These are phyloP conservation scores for Tenthredo notha DNA, from an alignment of 2,888 invertebrate genomes.

Conservation along the genomic window DNA sequence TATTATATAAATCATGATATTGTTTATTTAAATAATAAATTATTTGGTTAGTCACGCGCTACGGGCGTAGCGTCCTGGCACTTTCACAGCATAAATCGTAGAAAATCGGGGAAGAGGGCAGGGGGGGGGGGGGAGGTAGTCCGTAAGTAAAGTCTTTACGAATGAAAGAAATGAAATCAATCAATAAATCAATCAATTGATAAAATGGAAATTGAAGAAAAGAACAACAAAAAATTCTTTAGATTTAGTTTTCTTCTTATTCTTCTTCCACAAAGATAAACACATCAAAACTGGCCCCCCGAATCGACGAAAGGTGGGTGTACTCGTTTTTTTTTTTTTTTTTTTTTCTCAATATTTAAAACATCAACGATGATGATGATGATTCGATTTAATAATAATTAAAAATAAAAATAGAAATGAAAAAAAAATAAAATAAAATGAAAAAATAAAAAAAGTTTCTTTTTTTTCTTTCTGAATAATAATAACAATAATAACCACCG, in stretches of 20 bases:
- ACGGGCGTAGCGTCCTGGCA: slow-evolving; percentile 75
- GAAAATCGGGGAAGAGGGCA: background rate
- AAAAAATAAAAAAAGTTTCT: background rate
- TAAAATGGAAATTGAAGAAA: background rate
- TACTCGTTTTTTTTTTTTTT: slow-evolving; percentile 22
- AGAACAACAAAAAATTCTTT: background rate
- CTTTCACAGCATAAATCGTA: slow-evolving; percentile 62
- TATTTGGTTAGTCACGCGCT: slow-evolving; percentile 79
- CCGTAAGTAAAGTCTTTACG: background rate
- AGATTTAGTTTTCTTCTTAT: background rate
- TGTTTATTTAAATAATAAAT: slow-evolving; percentile 76
- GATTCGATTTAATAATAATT: background rate
- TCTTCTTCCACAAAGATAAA: background rate
- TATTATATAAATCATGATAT: slow-evolving; percentile 16
- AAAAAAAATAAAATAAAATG: background rate
- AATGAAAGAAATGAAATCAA: background rate
- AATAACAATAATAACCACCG: background rate
- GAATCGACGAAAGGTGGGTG: slow-evolving; percentile 45
- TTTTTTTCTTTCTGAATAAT: background rate
- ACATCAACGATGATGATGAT: background rate
- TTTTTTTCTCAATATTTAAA: background rate
- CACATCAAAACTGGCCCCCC: background rate
- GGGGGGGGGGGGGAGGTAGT: background rate
- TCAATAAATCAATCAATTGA: background rate
- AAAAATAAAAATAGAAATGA: background rate